Percentiles rank a stretch among this genome's conserved stretches.
These are phyloP conservation scores for Ceratina japonica DNA, from an alignment of 1,140 invertebrate species.

Conservation along the genomic window DNA sequence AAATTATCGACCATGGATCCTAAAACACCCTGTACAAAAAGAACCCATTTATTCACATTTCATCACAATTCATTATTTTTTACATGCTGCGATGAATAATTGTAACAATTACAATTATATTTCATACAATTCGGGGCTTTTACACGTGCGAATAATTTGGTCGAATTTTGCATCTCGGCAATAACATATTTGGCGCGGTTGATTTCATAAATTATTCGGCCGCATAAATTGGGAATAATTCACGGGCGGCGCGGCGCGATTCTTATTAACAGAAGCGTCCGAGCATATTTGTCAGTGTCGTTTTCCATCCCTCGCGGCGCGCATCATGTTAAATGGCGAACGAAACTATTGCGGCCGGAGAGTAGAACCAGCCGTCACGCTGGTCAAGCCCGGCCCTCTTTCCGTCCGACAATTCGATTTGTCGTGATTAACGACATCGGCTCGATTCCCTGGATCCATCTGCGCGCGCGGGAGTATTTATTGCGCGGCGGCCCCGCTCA, in stretches of 20 bases:
- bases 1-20: too few relatives aligned
- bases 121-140: too few relatives aligned
- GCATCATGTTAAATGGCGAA: constrained; percentile 51
- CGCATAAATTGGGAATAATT: background rate
- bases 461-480: constrained; percentile 35
- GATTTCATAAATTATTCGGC: too few relatives aligned
- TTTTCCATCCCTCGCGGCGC: background rate
- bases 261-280: background rate
- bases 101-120: too few relatives aligned
- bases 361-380: constrained; percentile 10
- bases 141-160: too few relatives aligned
- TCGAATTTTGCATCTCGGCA: too few relatives aligned
- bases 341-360: constrained; percentile 45
- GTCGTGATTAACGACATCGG: constrained; percentile 36
- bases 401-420: constrained; percentile 27
- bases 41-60: too few relatives aligned
- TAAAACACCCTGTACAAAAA: too few relatives aligned
- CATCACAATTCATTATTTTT: too few relatives aligned
- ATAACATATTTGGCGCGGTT: too few relatives aligned
- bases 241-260: background rate
- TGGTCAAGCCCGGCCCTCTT: constrained; percentile 11
- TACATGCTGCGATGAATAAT: too few relatives aligned
- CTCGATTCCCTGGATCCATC: constrained; percentile 32
- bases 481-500: background rate
- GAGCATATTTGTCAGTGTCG: constrained; percentile 12